These are phyloP conservation scores for human (Homo sapiens) DNA, from an alignment of 2,113 vertebrate species.

Conservation along the genomic window GRCh38 chr20:14618501-14619000, in stretches of 20 bases:
- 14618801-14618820: background rate
- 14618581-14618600: background rate
- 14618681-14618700: background rate
- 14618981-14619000: background rate
- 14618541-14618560: background rate
- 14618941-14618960: slow-evolving; percentile 8
- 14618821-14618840: background rate
- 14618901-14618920: background rate
- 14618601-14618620: background rate
- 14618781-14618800: background rate
- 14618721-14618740: background rate
- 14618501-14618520: background rate
- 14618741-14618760: background rate
- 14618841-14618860: background rate
- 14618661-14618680: background rate
- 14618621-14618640: background rate
- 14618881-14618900: background rate
- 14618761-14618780: background rate
- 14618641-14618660: background rate
- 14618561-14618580: background rate
- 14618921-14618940: background rate
- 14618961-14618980: background rate
- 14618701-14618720: background rate
- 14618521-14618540: background rate
- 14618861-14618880: background rate